Evolutionary conservation across 2,797 vertebrate genomes (phyloP), one percentile per base, ranked within the genome.

Genomic region (Melopsittacus undulatus): DNA sequence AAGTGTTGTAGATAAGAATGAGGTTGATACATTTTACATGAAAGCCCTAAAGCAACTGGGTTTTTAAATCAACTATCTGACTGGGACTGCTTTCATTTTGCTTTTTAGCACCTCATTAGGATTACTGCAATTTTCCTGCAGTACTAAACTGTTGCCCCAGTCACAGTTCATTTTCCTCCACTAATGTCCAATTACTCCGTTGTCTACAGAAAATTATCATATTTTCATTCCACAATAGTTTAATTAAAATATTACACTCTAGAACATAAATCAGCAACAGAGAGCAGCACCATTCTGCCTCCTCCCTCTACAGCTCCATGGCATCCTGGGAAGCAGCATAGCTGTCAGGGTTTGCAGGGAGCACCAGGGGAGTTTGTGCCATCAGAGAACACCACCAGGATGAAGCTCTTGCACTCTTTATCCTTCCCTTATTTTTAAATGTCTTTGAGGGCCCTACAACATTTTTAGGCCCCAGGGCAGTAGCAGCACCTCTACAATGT

Each of bases 51-150:
- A 92, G 70, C n/a, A 59, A 88, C 66, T 32, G 64, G 4, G 6
- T 77, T 95, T 92, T 93, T 32, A 87, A 92, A 93, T 85, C 87
- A 77, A 40, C 89, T 88, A 16, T 92, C 85, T 89, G 92, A 56
- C 84, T 87, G 42, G 27, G 34, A 67, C 67, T 78, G 80, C 62
- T 78, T 64, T 96, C 91, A 94, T 93, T 96, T 92, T 82, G 61
- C 40, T 85, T 94, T 91, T 96, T 96, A 95, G 86, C 89, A 74
- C 90, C 70, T 96, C 87, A 84, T 95, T 95, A 94, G 82, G 64
- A 73, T 79, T 67, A 69, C 56, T 80, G 51, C 11, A 94, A 36
- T 94, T 89, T 87, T 92, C 83, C 89, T 82, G 66, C 42, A 74
- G 62, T 74, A 90, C 70, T 93, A 92, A 95, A 80, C 80, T 70